These are phyloP conservation scores for Cinclus mexicanus DNA, from an alignment of 2,113 vertebrate species.

Conservation along the genomic window DNA sequence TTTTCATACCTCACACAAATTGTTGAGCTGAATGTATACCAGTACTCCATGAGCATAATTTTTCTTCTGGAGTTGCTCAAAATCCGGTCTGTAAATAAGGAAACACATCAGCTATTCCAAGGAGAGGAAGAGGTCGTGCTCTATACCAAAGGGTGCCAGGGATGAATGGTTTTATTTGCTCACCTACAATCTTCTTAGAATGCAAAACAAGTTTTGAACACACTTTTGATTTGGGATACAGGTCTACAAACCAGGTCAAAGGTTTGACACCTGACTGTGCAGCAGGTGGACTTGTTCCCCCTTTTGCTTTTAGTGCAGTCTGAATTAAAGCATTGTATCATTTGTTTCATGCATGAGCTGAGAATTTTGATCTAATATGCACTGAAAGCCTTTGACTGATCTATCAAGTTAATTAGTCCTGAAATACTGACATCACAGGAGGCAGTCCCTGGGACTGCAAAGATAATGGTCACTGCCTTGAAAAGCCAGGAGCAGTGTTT, in stretches of 20 bases:
- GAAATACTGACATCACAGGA: neutral
- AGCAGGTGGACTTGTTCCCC: neutral
- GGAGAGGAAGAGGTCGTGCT: neutral
- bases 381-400: neutral
- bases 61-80: neutral
- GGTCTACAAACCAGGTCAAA: neutral
- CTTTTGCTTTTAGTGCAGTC: neutral
- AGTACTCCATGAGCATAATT: neutral
- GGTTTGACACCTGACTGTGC: neutral
- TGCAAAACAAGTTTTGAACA: slow-evolving; percentile 40
- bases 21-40: neutral
- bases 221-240: neutral
- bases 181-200: neutral
- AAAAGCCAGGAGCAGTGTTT: neutral
- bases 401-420: neutral
- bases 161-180: slow-evolving; percentile 31
- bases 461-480: neutral
- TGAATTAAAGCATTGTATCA: neutral
- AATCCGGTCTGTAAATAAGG: neutral
- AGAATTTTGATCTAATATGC: neutral
- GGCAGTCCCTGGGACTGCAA: neutral
- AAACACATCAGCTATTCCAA: neutral
- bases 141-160: neutral
- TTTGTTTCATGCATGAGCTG: neutral
- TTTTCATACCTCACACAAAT: neutral